Base-by-base conservation (phyloP, 2,113 vertebrate species). In the Microcebus murinus region DNA sequence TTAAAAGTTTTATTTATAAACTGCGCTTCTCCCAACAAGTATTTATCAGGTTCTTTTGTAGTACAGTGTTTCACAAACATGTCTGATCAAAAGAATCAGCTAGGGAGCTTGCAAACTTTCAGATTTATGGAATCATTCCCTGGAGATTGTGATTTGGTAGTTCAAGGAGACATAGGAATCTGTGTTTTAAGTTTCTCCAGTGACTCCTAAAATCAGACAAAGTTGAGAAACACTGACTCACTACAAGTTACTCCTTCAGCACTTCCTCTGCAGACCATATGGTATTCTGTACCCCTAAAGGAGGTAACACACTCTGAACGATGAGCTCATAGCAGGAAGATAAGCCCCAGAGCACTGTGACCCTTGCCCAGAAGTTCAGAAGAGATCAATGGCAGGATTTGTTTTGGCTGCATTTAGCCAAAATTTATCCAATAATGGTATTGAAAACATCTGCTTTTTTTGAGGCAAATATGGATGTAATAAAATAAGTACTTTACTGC, bases 341-440 rank as follows among this genome's bases (percentile, higher is more conserved):
- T 25, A n/a, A 93, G 31, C n/a, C 4, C 12, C 79, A 81, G 70
- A 97, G 65, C 71, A 89, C 36, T 9, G 3, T 87, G 50, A 93
- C 93, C 42, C 65, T 89, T 20, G 18, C 68, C 71, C 70, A 91
- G 21, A 87, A 79, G 36, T 96, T 80, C 88, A 96, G 55, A 91
- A 94, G 27, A 96, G 63, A 94, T 92, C 93, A 93, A 76, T 71
- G 52, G 34, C 29, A 88, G 71, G 27, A 84, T 90, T 96, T 93
- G 70, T 81, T 94, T 88, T 79, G 73, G 8, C 82, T 94, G 67
- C 15, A 15, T 79, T 86, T 92, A 91, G 39, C 29, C 39, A 86
- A 86, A 90, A 95, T 79, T n/a, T 93, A 93, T 95, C 73, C 82
- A 94, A 59, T 96, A 96, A 93, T 59, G 4, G 6, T 95, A 88